These are phyloP conservation scores for Dallia pectoralis DNA, from an alignment of 2,797 vertebrate genomes.

Conservation along the genomic window DNA sequence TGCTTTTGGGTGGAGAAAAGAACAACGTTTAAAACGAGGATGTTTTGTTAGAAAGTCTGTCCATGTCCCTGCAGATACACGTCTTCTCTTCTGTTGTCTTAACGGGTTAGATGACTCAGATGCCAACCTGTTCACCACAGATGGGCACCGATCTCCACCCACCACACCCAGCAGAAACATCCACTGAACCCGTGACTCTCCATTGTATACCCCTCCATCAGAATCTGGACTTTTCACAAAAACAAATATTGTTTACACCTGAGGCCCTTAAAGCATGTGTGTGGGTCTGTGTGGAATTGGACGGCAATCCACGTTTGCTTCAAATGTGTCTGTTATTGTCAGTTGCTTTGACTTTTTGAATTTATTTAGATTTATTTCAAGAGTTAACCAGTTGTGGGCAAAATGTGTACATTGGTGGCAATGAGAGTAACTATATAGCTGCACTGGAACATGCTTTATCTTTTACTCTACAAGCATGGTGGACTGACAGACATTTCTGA, in stretches of 20 bases:
- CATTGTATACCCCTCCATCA: not conserved
- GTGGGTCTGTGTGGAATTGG: not conserved
- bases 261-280: not conserved
- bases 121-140: slow-evolving; percentile 12
- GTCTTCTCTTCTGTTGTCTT: slow-evolving; percentile 21
- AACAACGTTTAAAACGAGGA: slow-evolving; percentile 9
- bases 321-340: not conserved
- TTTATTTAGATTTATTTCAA: too few species aligned
- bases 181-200: slow-evolving; percentile 71
- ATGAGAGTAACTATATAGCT: too few species aligned
- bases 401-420: too few species aligned
- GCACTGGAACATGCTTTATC: too few species aligned
- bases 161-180: slow-evolving; percentile 69
- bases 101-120: slow-evolving; percentile 14
- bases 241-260: not conserved
- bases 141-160: slow-evolving; percentile 30
- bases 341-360: too few species aligned
- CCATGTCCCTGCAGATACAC: slow-evolving; percentile 17
- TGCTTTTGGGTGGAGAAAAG: slow-evolving; percentile 14
- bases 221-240: not conserved
- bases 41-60: slow-evolving; percentile 18
- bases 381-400: too few species aligned
- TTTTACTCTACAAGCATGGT: too few species aligned
- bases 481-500: too few species aligned
- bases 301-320: not conserved